Percentiles rank a stretch among this genome's conserved stretches.
phyloP scores from a whole-genome alignment of 2,797 vertebrate species.

The Phylloscopus collybita region DNA sequence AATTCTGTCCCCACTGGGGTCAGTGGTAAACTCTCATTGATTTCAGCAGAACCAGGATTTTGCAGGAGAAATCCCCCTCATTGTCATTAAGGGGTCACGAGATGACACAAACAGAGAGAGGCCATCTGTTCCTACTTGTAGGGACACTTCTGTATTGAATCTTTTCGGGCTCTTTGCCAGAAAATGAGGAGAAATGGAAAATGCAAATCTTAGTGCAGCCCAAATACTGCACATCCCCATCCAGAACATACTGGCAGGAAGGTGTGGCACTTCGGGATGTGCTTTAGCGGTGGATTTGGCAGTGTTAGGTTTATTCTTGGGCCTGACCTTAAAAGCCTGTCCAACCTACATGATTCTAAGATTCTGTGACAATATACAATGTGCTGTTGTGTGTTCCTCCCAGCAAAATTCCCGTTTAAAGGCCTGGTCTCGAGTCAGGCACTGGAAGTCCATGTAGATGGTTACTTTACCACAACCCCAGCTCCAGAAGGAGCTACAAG shows the following conservation, averaged over 20 bases:
- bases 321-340: not conserved
- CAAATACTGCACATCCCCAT: not conserved
- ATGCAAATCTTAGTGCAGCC: not conserved
- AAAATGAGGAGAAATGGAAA: not conserved
- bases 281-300: not conserved
- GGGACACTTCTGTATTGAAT: not conserved
- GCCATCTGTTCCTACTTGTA: not conserved
- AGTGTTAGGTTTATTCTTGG: not conserved
- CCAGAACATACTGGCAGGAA: not conserved
- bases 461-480: not conserved
- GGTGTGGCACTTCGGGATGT: not conserved
- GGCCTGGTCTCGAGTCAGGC: not conserved
- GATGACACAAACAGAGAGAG: not conserved
- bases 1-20: conserved; percentile 31
- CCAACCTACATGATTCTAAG: not conserved
- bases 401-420: not conserved
- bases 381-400: not conserved
- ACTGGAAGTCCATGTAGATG: not conserved
- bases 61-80: not conserved
- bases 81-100: not conserved
- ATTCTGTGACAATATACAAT: not conserved
- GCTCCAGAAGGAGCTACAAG: not conserved
- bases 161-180: not conserved
- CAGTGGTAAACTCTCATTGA: not conserved
- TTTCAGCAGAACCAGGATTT: not conserved